A percentile compares a stretch with the other conserved stretches of the same genome.
Conservation (phyloP, 30 jellyfish, hydroid and myxozoan genomes). For the Calvadosia cruxmelitensis region DNA sequence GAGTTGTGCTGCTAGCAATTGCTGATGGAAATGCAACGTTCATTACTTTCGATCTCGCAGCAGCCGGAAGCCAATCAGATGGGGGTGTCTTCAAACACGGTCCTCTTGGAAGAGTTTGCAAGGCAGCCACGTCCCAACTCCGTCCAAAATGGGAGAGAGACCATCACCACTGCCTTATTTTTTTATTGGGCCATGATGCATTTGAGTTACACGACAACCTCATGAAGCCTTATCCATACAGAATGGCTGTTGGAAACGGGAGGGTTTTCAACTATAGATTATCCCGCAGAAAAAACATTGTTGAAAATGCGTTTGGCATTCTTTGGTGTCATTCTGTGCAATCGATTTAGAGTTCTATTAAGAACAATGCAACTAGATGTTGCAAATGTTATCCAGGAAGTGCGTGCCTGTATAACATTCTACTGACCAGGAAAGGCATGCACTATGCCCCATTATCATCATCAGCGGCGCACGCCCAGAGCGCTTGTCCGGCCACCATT, state of each 20-base stretch:
- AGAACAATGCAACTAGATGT: constrained; percentile 13
- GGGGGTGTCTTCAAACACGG: constrained; percentile 24
- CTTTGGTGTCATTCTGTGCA: no score
- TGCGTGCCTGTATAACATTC: no score
- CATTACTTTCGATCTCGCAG: constrained; percentile 14
- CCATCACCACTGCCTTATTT: background rate
- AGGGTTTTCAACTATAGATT: background rate
- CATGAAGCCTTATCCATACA: background rate
- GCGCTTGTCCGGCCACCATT: no score
- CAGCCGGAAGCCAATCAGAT: constrained; percentile 38
- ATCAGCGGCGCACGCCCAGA: no score
- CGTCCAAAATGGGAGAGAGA: background rate
- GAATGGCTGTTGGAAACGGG: background rate
- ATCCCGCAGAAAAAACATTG: constrained; percentile 12
- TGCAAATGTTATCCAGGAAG: no score
- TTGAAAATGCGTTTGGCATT: constrained; percentile 13
- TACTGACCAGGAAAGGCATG: no score
- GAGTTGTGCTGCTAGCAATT: constrained; percentile 22
- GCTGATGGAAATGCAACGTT: constrained; percentile 23
- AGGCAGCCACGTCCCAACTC: background rate
- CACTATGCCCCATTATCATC: no score
- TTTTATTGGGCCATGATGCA: background rate
- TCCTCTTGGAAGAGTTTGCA: background rate
- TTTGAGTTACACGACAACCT: no score
- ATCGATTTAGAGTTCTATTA: constrained; percentile 6